A percentile compares a stretch with the other conserved stretches of the same genome.
These are phyloP conservation scores for Halcyon senegalensis DNA, from an alignment of 2,113 vertebrate genomes.

Conservation along the genomic window DNA sequence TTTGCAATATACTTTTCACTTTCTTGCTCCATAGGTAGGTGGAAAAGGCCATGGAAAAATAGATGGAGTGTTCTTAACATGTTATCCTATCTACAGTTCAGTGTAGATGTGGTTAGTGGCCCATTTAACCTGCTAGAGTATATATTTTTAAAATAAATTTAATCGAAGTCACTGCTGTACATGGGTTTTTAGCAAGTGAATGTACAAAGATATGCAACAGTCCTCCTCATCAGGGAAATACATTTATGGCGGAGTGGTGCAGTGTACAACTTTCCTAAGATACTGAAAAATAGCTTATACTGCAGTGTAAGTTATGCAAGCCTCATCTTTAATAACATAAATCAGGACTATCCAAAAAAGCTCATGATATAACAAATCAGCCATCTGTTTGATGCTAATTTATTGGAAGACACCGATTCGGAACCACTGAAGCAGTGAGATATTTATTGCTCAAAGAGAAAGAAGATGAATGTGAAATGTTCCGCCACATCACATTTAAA, in stretches of 20 bases:
- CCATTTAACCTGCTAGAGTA: neutral
- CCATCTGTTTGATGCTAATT: neutral
- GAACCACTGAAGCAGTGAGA: neutral
- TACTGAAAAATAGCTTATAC: neutral
- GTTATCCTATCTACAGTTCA: neutral
- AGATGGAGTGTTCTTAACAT: neutral
- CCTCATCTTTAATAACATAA: neutral
- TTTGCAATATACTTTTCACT: neutral
- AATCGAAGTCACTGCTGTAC: neutral
- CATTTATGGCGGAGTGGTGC: neutral
- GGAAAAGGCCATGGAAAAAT: neutral
- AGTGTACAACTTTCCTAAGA: neutral
- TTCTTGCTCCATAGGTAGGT: neutral
- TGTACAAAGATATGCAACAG: neutral
- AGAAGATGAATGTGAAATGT: neutral
- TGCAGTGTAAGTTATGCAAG: constrained; percentile 4
- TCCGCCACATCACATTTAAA: neutral
- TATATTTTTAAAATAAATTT: neutral
- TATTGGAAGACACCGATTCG: neutral
- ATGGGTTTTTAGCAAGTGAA: neutral
- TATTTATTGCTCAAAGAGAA: neutral
- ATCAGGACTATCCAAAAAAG: neutral
- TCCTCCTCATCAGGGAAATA: neutral
- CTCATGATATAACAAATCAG: neutral
- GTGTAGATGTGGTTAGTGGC: neutral